Evolutionary conservation across 1,140 invertebrate species (phyloP).

Genomic region (Hesperophylax magnus): DNA sequence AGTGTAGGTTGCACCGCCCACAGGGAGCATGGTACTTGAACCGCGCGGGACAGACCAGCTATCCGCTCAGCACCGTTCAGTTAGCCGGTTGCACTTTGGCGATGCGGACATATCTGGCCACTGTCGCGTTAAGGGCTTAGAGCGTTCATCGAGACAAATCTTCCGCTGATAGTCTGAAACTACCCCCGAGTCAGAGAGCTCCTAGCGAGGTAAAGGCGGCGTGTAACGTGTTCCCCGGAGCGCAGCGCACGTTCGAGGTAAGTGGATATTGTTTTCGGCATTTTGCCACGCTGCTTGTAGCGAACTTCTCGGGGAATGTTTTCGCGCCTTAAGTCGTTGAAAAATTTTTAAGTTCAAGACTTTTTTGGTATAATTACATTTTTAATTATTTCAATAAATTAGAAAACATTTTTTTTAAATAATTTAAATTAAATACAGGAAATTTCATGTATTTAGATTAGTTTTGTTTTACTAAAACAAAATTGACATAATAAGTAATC

Average conservation of each 20-base stretch:
- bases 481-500: too few relatives aligned
- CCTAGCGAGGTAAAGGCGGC: background rate
- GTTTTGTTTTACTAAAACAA: too few relatives aligned
- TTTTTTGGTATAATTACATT: too few relatives aligned
- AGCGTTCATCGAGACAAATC: background rate
- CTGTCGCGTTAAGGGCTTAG: background rate
- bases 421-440: too few relatives aligned
- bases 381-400: too few relatives aligned
- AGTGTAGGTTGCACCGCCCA: background rate
- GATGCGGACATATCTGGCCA: constrained; percentile 1
- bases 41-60: background rate
- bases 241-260: constrained; percentile 38
- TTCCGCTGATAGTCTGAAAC: background rate
- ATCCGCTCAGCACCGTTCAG: background rate
- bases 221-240: constrained; percentile 42
- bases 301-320: too few relatives aligned
- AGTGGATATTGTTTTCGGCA: background rate
- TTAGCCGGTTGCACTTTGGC: constrained; percentile 44
- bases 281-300: too few relatives aligned
- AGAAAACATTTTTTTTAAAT: too few relatives aligned
- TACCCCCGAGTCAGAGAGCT: background rate
- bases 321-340: too few relatives aligned
- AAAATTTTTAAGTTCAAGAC: too few relatives aligned
- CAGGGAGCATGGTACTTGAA: too few relatives aligned
- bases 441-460: too few relatives aligned